These are phyloP conservation scores for Spilosoma lubricipeda DNA, from an alignment of 2,888 invertebrate genomes.

Conservation along the genomic window DNA sequence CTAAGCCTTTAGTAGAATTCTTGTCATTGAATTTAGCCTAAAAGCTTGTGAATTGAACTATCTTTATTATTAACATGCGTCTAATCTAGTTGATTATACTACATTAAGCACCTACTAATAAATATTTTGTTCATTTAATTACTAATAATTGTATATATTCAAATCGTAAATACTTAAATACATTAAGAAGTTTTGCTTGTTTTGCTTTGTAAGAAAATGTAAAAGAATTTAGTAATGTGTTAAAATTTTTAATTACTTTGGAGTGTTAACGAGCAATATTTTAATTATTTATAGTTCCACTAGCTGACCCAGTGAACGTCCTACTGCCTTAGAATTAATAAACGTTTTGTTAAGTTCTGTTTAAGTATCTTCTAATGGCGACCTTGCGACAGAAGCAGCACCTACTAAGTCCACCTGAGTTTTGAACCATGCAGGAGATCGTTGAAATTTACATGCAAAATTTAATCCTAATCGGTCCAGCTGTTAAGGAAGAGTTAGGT, in stretches of 20 bases:
- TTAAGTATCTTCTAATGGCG: too few relatives aligned
- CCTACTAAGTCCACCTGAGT: too few relatives aligned
- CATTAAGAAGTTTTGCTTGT: background rate
- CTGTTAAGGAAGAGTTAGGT: too few relatives aligned
- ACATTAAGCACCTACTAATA: background rate
- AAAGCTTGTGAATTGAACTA: background rate
- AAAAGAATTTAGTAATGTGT: background rate
- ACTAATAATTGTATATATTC: background rate
- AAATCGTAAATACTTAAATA: background rate
- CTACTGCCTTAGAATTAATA: too few relatives aligned
- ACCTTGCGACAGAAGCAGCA: too few relatives aligned
- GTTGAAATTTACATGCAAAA: background rate
- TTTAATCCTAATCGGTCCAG: too few relatives aligned
- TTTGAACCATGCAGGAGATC: too few relatives aligned
- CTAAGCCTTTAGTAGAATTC: background rate
- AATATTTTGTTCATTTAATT: background rate
- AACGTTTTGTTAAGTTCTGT: too few relatives aligned
- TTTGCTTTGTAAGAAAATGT: background rate
- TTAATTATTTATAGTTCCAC: too few relatives aligned
- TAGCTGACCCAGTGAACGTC: too few relatives aligned
- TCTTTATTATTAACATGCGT: background rate
- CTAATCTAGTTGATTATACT: background rate
- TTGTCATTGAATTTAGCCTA: background rate
- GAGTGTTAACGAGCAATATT: too few relatives aligned
- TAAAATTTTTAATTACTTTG: background rate